Evolutionary conservation across 2,797 vertebrate genomes (phyloP), one percentile per base, ranked within the genome.

Genomic region (Lophotriccus pileatus): DNA sequence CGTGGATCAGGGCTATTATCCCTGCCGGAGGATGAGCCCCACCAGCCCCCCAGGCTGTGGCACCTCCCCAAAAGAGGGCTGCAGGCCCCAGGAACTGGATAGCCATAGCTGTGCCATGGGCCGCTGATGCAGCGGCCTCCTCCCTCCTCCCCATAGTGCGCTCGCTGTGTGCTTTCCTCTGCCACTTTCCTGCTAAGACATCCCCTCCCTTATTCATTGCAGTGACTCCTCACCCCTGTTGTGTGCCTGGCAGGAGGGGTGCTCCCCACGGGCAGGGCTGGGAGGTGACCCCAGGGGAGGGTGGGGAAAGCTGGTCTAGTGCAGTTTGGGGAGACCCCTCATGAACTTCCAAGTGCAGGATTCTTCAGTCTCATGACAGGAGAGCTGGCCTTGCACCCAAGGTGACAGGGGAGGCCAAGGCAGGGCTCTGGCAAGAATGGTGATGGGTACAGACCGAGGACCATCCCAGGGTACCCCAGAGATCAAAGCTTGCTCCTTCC

Each of bases 61-160:
- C 23, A 95, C 55, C 32, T 95, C 96, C 60, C 96, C 96, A 1
- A 92, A 97, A 39, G 96, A 95, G 41, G 76, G 93, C 56, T 34
- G 34, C 64, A 76, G 80, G 27, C 56, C 80, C 22, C 82, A 84
- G 46, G 91, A 91, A 46, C 41, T 68, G 25, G 85, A 86, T 23
- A 70, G 47, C 84, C 73, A 94, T 59, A 96, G 94, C 73, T 93
- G 43, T 64, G 86, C 89, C 36, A 70, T 87, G 53, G 95, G 96
- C 34, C 97, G 2, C 80, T 97, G 95, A 98, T 2, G 5, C 37
- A 19, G 34, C 8, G 11, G 41, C 23, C 37, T 32, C 50, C 28
- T 27, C 18, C 24, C 46, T 62, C 25, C 14, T 68, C 46, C 18
- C 50, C 1, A 1, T 89, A 74, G 78, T 0, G 32, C 0, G 80